Conservation (phyloP, 2,113 vertebrate species). For the Octodon degus region DNA sequence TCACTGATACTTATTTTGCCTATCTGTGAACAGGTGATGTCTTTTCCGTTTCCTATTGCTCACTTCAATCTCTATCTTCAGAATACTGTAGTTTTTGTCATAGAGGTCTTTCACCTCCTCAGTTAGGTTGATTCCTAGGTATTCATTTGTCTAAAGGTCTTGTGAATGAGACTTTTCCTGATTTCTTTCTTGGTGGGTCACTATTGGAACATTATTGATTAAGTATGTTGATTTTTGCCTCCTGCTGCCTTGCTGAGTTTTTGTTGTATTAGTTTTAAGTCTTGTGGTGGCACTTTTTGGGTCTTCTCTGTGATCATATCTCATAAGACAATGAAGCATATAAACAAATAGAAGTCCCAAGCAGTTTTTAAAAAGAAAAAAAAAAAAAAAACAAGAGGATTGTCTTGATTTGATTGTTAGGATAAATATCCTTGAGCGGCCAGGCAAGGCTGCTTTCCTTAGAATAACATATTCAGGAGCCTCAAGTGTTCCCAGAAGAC, state of each 20-base stretch:
- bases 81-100: not conserved
- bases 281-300: not conserved
- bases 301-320: not conserved
- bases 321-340: not conserved
- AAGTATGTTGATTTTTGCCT: not conserved
- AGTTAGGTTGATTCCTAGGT: not conserved
- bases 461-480: not conserved
- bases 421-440: not conserved
- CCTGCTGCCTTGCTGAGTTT: not conserved
- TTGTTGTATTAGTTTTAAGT: not conserved
- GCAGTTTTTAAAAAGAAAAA: not conserved
- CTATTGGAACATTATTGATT: not conserved
- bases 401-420: not conserved
- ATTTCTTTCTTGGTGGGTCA: not conserved
- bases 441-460: not conserved
- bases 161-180: not conserved
- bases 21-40: not conserved
- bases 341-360: not conserved
- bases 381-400: too few relatives aligned
- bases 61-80: not conserved
- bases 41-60: not conserved
- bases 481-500: not conserved
- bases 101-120: not conserved
- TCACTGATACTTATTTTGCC: not conserved
- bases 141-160: not conserved